Percentiles rank a stretch among this genome's conserved stretches.
Evolutionary conservation across 1,140 invertebrate species (phyloP).

Genomic region (Drosophila baimaii): DNA sequence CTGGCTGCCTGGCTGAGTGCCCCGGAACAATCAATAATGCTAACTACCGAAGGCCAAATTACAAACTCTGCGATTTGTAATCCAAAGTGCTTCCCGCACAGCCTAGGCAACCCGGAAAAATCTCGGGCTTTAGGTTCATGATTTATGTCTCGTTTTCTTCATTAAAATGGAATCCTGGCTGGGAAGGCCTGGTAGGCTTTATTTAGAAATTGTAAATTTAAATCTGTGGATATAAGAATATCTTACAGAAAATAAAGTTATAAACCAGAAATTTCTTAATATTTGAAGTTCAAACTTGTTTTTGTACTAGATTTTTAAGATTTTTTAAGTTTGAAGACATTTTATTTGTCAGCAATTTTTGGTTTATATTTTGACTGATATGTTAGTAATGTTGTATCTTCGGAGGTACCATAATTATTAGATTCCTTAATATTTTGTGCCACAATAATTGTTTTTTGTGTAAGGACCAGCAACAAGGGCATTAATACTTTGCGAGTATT

Average conservation of each 20-base stretch:
- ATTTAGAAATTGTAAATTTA: conserved; percentile 45
- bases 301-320: not conserved
- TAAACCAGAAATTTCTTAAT: not conserved
- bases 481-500: conserved; percentile 36
- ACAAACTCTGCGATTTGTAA: conserved; percentile 27
- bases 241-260: not conserved
- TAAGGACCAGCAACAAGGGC: conserved; percentile 4
- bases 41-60: conserved; percentile 26
- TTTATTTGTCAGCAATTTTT: too few species aligned
- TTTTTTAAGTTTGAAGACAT: not conserved
- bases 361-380: too few species aligned
- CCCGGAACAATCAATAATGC: conserved; percentile 37
- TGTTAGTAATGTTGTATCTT: too few species aligned
- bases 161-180: conserved; percentile 12
- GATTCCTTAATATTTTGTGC: too few species aligned
- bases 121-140: not conserved
- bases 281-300: not conserved
- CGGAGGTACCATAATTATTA: too few species aligned
- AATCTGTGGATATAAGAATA: not conserved
- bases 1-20: conserved; percentile 5
- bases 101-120: not conserved
- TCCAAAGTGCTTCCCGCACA: not conserved
- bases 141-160: conserved; percentile 1
- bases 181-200: not conserved
- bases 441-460: not conserved